A percentile compares a stretch with the other conserved stretches of the same genome.
Evolutionary conservation across 2,113 vertebrate genomes (phyloP).

Genomic region (Ictalurus punctatus): DNA sequence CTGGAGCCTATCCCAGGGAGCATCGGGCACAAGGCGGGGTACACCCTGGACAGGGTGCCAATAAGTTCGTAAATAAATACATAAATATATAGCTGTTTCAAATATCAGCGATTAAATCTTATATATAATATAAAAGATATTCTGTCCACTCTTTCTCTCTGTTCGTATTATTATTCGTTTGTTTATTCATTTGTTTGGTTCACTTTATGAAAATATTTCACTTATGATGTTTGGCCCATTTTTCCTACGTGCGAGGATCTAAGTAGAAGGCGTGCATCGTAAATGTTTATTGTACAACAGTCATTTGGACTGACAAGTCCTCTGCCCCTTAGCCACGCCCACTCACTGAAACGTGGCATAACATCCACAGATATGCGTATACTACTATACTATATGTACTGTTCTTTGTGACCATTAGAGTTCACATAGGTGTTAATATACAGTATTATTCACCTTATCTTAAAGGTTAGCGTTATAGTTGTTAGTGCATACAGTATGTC

Average conservation of each 20-base stretch:
- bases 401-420: neutral
- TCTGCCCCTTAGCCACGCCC: neutral
- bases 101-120: neutral
- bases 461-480: neutral
- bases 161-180: neutral
- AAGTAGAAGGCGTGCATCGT: neutral
- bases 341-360: neutral
- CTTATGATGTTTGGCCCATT: neutral
- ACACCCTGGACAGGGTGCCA: no score
- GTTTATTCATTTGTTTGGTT: neutral
- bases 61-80: neutral
- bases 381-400: neutral
- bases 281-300: constrained; percentile 1
- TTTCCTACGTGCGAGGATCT: neutral
- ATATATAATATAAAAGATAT: neutral
- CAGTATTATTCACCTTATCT: neutral
- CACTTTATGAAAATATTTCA: neutral
- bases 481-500: neutral
- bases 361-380: neutral
- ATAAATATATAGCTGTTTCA: neutral
- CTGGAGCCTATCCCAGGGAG: no score
- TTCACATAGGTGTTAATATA: neutral
- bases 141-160: neutral
- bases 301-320: neutral
- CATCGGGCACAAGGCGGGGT: no score